Conservation (phyloP, 2,888 invertebrate genomes). For the Oegoconia quadripuncta region DNA sequence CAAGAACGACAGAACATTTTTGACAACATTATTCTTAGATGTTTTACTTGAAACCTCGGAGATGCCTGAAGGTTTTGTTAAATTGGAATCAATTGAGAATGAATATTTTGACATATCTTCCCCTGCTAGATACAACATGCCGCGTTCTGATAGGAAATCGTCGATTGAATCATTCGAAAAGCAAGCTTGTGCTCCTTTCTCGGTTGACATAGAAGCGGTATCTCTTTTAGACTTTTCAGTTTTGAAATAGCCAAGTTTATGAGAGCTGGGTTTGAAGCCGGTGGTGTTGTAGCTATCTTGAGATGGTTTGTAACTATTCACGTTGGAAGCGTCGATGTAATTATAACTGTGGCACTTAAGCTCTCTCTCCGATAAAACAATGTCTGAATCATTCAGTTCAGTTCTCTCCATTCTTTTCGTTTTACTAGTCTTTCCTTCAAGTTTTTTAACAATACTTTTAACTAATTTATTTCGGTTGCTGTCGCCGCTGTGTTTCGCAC, state of each 20-base stretch:
- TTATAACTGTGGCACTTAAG: slow-evolving; percentile 34
- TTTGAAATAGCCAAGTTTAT: slow-evolving; percentile 15
- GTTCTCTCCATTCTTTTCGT: slow-evolving; percentile 18
- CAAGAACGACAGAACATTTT: slow-evolving; percentile 45
- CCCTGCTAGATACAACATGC: slow-evolving; percentile 39
- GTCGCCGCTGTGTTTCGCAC: slow-evolving; percentile 4
- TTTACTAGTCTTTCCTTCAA: slow-evolving; percentile 17
- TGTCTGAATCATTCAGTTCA: slow-evolving; percentile 4
- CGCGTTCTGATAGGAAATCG: slow-evolving; percentile 56
- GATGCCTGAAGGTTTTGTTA: slow-evolving; percentile 28
- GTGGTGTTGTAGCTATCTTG: neutral
- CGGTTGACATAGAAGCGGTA: slow-evolving; percentile 35
- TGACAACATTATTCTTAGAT: slow-evolving; percentile 54
- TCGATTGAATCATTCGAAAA: slow-evolving; percentile 65
- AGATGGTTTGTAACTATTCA: neutral
- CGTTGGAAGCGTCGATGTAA: neutral
- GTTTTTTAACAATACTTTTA: slow-evolving; percentile 16
- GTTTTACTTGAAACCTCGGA: slow-evolving; percentile 45
- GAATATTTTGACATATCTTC: slow-evolving; percentile 53
- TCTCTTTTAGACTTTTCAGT: slow-evolving; percentile 18
- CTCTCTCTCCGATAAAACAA: slow-evolving; percentile 42
- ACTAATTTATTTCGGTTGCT: slow-evolving; percentile 15
- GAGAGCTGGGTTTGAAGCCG: neutral
- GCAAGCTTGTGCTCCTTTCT: slow-evolving; percentile 51
- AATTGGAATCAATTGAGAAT: slow-evolving; percentile 34